Evolutionary conservation across 2,797 vertebrate genomes (phyloP).

Genomic region (Pelobates cultripes): DNA sequence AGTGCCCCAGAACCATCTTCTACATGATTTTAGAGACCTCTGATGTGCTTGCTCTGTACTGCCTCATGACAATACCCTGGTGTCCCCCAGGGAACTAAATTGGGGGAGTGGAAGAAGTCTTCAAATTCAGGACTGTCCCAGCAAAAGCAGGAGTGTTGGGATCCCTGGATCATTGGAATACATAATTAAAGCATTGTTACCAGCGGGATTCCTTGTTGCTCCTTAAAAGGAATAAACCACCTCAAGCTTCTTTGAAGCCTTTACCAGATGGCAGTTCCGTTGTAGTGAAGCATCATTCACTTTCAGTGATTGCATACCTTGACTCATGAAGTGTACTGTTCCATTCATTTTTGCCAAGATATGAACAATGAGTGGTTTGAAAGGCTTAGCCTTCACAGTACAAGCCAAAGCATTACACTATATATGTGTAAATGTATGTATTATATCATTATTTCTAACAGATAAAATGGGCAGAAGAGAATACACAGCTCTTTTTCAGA

Average conservation of each 20-base stretch:
- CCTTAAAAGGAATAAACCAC: conserved; percentile 56
- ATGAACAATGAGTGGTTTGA: conserved; percentile 60
- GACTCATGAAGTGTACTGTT: conserved; percentile 64
- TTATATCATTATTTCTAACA: background rate
- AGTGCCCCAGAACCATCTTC: too few species aligned
- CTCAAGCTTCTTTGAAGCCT: conserved; percentile 52
- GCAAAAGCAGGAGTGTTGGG: too few species aligned
- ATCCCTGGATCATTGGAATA: too few species aligned
- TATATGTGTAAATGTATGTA: background rate
- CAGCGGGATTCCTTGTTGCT: background rate
- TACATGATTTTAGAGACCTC: too few species aligned
- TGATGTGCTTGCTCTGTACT: too few species aligned
- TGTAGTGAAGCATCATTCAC: conserved; percentile 58
- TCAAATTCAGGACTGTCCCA: too few species aligned
- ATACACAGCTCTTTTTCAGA: conserved; percentile 9
- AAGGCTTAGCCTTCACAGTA: conserved; percentile 56
- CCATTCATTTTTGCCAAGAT: conserved; percentile 65
- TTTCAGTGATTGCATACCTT: conserved; percentile 52
- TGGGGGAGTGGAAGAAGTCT: too few species aligned
- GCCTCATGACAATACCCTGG: too few species aligned
- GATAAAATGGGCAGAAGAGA: background rate
- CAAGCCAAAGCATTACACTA: conserved; percentile 52
- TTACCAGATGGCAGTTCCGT: conserved; percentile 64
- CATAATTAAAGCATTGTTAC: background rate
- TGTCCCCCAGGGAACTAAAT: too few species aligned